These are phyloP conservation scores for Cantharis nigra DNA, from an alignment of 2,888 invertebrate genomes.

Conservation along the genomic window DNA sequence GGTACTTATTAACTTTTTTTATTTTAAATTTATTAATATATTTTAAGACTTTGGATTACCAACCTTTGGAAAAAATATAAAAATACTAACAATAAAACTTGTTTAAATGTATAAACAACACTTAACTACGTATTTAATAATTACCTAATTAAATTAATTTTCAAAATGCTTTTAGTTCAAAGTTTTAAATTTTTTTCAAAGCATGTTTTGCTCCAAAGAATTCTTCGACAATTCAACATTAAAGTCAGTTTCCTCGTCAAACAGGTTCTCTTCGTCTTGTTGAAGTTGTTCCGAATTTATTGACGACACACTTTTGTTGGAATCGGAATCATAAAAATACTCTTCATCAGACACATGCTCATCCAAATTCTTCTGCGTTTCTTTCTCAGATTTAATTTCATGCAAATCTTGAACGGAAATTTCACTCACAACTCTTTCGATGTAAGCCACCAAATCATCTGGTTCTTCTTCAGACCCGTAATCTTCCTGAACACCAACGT, in stretches of 20 bases:
- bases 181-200: no score
- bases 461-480: slow-evolving; percentile 8
- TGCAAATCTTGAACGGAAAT: slow-evolving; percentile 23
- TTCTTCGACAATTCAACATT: no score
- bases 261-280: neutral
- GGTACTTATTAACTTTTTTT: neutral
- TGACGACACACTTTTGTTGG: neutral
- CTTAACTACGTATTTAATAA: no score
- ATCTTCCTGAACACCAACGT: slow-evolving; percentile 10
- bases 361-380: slow-evolving; percentile 15
- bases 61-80: neutral
- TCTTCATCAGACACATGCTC: slow-evolving; percentile 23
- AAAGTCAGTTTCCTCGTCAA: neutral
- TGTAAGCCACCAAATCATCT: slow-evolving; percentile 26
- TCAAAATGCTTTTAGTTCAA: no score
- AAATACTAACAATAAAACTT: neutral
- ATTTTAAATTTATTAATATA: neutral
- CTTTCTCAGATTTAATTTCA: slow-evolving; percentile 6
- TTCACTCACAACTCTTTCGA: slow-evolving; percentile 24
- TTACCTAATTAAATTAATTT: no score
- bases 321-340: slow-evolving; percentile 16
- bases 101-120: neutral
- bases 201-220: no score
- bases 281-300: slow-evolving; percentile 9
- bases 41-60: neutral